phyloP scores from a whole-genome alignment of 2,113 vertebrate species.

The Junco hyemalis region DNA sequence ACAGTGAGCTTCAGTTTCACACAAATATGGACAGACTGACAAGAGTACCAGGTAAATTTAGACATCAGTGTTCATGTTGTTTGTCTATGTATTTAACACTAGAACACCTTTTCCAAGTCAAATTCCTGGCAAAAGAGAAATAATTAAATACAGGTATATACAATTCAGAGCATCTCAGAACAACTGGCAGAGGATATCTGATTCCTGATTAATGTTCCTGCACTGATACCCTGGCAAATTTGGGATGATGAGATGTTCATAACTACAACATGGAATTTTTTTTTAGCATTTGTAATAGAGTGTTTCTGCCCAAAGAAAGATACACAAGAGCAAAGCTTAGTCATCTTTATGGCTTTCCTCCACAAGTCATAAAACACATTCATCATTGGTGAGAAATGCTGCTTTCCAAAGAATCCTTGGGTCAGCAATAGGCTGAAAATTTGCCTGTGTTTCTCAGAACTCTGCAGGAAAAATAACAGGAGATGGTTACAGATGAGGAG shows the following conservation, averaged over 20 bases:
- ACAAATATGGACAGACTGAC: not conserved
- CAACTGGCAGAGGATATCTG: not conserved
- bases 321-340: not conserved
- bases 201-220: not conserved
- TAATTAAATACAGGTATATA: not conserved
- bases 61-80: not conserved
- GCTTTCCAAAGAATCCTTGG: not conserved
- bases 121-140: not conserved
- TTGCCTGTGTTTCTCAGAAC: not conserved
- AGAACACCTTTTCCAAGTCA: not conserved
- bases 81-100: not conserved
- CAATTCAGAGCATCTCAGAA: not conserved
- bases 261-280: not conserved
- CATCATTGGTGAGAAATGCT: not conserved
- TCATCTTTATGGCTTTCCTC: not conserved
- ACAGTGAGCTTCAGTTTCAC: not conserved
- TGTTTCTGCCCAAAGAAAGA: not conserved
- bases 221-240: not conserved
- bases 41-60: not conserved
- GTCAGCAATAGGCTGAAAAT: not conserved
- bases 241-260: not conserved
- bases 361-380: not conserved
- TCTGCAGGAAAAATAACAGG: not conserved
- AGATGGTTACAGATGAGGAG: not conserved
- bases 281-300: not conserved